Conservation (phyloP, 1,140 invertebrate species). For the Aphaenogaster rudis region DNA sequence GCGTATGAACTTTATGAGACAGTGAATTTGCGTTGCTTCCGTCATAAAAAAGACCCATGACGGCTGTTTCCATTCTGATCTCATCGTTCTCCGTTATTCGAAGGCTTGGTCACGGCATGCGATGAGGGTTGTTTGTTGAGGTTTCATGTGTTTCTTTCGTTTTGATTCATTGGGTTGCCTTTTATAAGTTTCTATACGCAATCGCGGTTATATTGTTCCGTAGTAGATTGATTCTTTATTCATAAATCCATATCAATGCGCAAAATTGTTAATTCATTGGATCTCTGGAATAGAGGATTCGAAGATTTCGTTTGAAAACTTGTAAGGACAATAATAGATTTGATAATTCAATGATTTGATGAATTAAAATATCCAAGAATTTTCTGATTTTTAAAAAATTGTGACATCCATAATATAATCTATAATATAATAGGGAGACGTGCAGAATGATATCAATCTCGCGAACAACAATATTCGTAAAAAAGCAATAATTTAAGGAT, state of each 20-base stretch:
- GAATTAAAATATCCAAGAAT: background rate
- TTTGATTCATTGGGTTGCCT: background rate
- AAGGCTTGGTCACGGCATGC: background rate
- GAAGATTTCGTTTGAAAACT: background rate
- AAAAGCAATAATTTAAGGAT: background rate
- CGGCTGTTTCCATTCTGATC: conserved; percentile 4
- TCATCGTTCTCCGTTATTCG: conserved; percentile 9
- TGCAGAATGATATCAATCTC: background rate
- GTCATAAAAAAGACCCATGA: conserved; percentile 1
- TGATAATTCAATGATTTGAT: background rate
- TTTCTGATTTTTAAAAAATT: background rate
- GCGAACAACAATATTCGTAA: background rate
- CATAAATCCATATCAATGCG: background rate
- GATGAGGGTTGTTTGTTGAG: background rate
- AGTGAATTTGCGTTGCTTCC: conserved; percentile 6
- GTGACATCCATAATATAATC: background rate
- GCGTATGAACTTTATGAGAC: conserved; percentile 37
- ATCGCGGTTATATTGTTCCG: background rate
- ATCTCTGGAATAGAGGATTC: background rate
- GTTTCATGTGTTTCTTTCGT: background rate
- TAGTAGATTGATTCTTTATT: background rate
- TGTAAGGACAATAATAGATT: background rate
- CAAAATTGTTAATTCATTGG: background rate
- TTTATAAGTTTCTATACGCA: conserved; percentile 9
- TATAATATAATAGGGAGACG: background rate